Evolutionary conservation across 2,113 vertebrate species (phyloP), one percentile per base, ranked within the genome.

Genomic region (Protomyctophum bolini): DNA sequence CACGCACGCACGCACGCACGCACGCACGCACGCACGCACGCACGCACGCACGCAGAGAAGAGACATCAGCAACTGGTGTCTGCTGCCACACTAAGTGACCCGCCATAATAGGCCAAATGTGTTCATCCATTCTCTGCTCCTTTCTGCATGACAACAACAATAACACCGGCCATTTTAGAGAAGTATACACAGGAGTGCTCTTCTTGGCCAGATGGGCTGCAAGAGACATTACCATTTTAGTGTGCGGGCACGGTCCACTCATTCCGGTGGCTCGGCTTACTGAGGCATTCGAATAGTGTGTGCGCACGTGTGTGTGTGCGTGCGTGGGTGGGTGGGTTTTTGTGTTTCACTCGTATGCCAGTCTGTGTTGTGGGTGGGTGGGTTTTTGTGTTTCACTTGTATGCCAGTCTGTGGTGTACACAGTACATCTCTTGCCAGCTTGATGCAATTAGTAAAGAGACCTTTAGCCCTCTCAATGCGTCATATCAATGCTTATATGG

Each of bases 21-120:
- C 67, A 76, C 77, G 45, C 41, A 61, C 73, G 49, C 58, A 59
- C 58, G 41, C 28, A 41, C 33, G 5, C 33, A 41, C 33, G 5
- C 33, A 41, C 33, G 5, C 33, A 41, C 33, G 5, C 33, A 41
- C 29, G 41, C 29, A 29, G 33, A 3, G 12, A 49, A 68, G 58
- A 68, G 58, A 83, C 63, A 68, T 70, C 63, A 85, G 84, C 84
- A 88, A 86, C 76, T 76, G 60, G 82, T 84, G 77, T 85, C 64
- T 86, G 84, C 69, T 57, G 75, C 70, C 72, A 80, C 76, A 83
- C 85, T 84, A 83, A 79, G 75, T 63, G 68, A 63, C 64, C 55
- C 50, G 33, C 72, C 79, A 84, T 86, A 83, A 88, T 1, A 86
- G 49, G 75, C 62, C 70, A 84, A 87, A 87, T 85, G 69, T 84